Evolutionary conservation across 2,113 vertebrate species (phyloP).

Genomic region (Lipotes vexillifer): DNA sequence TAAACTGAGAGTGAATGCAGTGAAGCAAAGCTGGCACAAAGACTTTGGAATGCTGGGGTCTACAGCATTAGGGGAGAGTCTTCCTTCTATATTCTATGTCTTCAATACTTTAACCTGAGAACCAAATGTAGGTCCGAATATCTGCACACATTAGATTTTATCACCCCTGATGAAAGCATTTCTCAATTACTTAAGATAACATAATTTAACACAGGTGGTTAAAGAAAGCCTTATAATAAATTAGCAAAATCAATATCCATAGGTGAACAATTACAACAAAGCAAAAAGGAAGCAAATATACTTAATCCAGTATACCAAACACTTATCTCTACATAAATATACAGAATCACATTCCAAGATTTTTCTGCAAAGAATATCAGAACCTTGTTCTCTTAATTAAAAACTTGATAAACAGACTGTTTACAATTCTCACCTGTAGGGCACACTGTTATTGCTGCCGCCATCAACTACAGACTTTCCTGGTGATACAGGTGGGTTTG

Average conservation of each 20-base stretch:
- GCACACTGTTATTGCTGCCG: slow-evolving; percentile 56
- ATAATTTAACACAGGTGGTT: background rate
- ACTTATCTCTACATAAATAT: background rate
- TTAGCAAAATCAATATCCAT: background rate
- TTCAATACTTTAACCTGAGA: background rate
- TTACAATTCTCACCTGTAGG: slow-evolving; percentile 76
- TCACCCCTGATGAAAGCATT: background rate
- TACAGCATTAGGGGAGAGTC: background rate
- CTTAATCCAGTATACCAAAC: background rate
- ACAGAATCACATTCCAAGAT: background rate
- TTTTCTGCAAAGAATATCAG: background rate
- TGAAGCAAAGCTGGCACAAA: background rate
- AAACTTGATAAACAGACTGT: background rate
- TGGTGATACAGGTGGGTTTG: slow-evolving; percentile 77
- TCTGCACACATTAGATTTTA: background rate
- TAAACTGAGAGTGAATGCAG: background rate
- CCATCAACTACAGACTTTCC: slow-evolving; percentile 75
- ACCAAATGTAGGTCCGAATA: background rate
- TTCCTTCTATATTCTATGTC: background rate
- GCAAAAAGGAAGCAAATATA: background rate
- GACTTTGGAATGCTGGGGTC: background rate
- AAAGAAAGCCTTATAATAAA: slow-evolving; percentile 29
- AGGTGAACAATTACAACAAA: background rate
- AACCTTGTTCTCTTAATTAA: background rate
- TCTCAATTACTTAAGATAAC: slow-evolving; percentile 24